Conservation (phyloP, 1,140 invertebrate genomes). For the Asobara japonica region DNA sequence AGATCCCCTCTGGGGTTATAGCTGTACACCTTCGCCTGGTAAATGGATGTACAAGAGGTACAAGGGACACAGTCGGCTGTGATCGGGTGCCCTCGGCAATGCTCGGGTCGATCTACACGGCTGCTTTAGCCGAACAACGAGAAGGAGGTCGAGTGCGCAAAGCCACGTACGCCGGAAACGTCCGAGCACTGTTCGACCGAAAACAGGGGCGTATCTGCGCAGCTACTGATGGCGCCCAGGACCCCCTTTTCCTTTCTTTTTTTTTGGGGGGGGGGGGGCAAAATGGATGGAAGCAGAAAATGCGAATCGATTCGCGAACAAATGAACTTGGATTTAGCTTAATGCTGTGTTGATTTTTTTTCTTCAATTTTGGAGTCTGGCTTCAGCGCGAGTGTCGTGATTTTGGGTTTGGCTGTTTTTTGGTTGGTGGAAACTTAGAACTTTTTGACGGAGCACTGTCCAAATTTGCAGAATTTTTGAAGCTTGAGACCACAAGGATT, state of each 20-base stretch:
- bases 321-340: neutral
- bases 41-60: neutral
- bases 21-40: neutral
- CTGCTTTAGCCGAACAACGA: neutral
- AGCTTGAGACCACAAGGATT: too few relatives aligned
- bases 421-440: too few relatives aligned
- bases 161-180: conserved; percentile 39
- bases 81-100: conserved; percentile 13
- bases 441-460: too few relatives aligned
- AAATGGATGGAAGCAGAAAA: neutral
- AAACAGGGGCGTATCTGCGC: conserved; percentile 27
- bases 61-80: conserved; percentile 19
- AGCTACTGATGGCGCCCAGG: conserved; percentile 13
- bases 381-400: too few relatives aligned
- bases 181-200: conserved; percentile 37
- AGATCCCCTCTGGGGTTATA: conserved; percentile 17
- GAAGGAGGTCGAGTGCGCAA: conserved; percentile 35
- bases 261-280: neutral
- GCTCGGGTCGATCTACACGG: conserved; percentile 1
- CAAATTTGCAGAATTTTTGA: too few relatives aligned
- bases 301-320: neutral
- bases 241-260: neutral
- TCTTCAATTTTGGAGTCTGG: too few relatives aligned
- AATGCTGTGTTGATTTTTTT: neutral
- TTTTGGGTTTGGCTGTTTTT: too few relatives aligned